Base-by-base conservation (phyloP, 1,140 invertebrate genomes). In the Venustaconcha ellipsiformis region DNA sequence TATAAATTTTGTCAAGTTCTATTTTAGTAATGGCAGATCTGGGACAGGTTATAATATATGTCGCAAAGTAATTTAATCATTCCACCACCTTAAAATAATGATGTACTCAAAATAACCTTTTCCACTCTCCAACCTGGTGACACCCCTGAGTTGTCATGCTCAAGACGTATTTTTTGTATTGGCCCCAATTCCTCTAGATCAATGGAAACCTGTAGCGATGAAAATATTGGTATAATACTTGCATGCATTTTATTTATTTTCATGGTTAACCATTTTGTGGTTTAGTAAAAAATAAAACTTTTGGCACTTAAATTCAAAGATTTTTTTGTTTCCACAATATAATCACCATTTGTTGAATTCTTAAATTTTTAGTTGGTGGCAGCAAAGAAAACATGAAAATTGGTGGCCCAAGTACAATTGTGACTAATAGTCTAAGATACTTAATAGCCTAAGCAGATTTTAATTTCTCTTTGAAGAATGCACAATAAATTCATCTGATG, bases 161-260 rank as follows among this genome's bases (percentile, higher is more conserved):
- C 80, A 18, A 89, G 74, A 37, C 88, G 75, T 15, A 89, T 84
- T 72, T 89, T 89, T 69, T 76, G 79, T 57, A 88, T 80, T 66
- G 83, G 79, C 30, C 87, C 87, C 63, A 88, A 69, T 30, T 82
- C 81, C 59, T 82, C 80, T 55, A 82, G 81, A 64, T 87, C 80
- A 37, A 88, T 20, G 18, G 67, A 74, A 23, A 88, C 79, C 86
- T 88, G 74, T 55, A 78, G 58, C 68, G 14, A 70, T 18, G 12
- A 37, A 73, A 57, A 63, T 18, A 63, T 70, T 11, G 6, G 6
- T 8, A 6, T 62, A 12, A 62, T 18, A 62, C 5, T n/a, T 62
- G 59, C 6, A 26, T 63, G 13, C 1, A 26, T 63, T 20, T 20
- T n/a, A 17, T 20, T 15, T 20, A 63, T 63, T 26, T 17, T 14